Conservation (phyloP, 1,140 invertebrate species). For the Tribolium madens region DNA sequence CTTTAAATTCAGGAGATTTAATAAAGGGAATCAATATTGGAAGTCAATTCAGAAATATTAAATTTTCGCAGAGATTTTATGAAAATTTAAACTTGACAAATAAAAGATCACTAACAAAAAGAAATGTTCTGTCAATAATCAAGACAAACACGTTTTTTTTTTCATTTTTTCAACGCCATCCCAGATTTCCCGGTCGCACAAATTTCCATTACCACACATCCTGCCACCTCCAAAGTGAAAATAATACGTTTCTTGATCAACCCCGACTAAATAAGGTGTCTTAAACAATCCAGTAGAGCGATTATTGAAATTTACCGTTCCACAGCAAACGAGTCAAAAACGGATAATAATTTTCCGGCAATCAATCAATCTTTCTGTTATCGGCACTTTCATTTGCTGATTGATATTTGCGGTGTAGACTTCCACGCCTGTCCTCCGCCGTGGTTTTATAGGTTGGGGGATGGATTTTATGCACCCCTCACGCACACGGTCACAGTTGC, state of each 20-base stretch:
- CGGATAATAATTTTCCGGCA: conserved; percentile 45
- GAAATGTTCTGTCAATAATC: neutral
- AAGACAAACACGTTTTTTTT: neutral
- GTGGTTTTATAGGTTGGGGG: neutral
- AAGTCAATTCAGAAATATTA: conserved; percentile 13
- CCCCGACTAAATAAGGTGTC: conserved; percentile 17
- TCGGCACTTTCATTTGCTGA: conserved; percentile 47
- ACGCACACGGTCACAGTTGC: conserved; percentile 6
- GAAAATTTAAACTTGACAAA: neutral
- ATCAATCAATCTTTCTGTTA: conserved; percentile 49
- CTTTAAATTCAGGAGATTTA: neutral
- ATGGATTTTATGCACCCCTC: conserved; percentile 43
- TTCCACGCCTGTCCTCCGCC: conserved; percentile 19
- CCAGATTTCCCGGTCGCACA: neutral
- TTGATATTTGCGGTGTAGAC: conserved; percentile 42
- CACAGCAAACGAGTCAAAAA: conserved; percentile 37
- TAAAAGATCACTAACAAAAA: neutral
- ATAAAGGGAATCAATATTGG: conserved; percentile 8
- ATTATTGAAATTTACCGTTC: conserved; percentile 36
- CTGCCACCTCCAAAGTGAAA: conserved; percentile 3
- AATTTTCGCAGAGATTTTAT: too few relatives aligned
- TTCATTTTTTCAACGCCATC: neutral
- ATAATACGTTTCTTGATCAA: conserved; percentile 20
- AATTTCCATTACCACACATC: conserved; percentile 19
- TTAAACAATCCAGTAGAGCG: conserved; percentile 27